A percentile compares a stretch with the other conserved stretches of the same genome.
Conservation (phyloP, 2,888 invertebrate genomes). For the Siphlonurus alternatus region DNA sequence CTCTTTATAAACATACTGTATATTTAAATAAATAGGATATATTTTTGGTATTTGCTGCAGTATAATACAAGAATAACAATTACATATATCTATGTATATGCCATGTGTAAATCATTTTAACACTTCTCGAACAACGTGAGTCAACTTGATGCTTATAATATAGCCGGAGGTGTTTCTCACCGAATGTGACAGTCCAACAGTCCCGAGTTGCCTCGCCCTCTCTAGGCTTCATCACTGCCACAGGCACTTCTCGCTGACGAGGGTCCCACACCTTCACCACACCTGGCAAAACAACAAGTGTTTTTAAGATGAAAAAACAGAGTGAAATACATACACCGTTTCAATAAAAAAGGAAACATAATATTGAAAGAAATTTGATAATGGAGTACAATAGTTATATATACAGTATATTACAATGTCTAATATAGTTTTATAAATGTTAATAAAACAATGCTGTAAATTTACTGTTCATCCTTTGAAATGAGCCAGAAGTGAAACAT, state of each 20-base stretch:
- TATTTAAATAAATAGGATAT: neutral
- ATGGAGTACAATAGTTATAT: too few species aligned
- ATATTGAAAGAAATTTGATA: neutral
- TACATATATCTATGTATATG: too few species aligned
- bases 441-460: too few species aligned
- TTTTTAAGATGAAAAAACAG: neutral
- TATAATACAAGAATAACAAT: neutral
- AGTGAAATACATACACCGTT: neutral
- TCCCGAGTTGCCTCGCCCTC: constrained; percentile 56
- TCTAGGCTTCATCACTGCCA: constrained; percentile 71
- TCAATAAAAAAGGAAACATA: constrained; percentile 3
- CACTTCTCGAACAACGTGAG: too few species aligned
- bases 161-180: constrained; percentile 24
- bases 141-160: too few species aligned
- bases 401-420: too few species aligned
- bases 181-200: constrained; percentile 89
- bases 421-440: too few species aligned
- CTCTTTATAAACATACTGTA: too few species aligned
- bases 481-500: too few species aligned
- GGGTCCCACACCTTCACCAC: constrained; percentile 92
- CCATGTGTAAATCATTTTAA: too few species aligned
- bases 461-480: too few species aligned
- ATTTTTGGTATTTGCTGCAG: neutral
- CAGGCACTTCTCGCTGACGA: constrained; percentile 72
- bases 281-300: constrained; percentile 29